These are phyloP conservation scores for Acropternis orthonyx DNA, from an alignment of 2,797 vertebrate species.

Conservation along the genomic window DNA sequence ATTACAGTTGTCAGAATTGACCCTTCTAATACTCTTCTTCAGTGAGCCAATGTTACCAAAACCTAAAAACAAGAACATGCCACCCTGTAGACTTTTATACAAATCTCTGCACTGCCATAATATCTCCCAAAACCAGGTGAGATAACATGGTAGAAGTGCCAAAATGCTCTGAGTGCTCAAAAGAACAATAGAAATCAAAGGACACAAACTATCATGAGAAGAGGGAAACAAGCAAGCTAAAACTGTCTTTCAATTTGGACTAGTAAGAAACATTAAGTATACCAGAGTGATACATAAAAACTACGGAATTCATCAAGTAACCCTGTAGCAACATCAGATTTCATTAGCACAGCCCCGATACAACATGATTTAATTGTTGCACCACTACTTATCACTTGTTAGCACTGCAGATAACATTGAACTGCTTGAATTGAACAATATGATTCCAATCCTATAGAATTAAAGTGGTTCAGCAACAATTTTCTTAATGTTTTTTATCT, in stretches of 20 bases:
- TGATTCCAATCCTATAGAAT: neutral
- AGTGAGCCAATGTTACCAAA: neutral
- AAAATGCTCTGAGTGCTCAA: neutral
- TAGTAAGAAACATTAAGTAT: neutral
- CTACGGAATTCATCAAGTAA: neutral
- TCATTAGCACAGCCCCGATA: fast-evolving
- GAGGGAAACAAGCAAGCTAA: neutral
- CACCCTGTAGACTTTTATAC: neutral
- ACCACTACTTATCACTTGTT: neutral
- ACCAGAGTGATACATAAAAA: neutral
- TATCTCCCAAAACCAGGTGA: neutral
- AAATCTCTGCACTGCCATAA: neutral
- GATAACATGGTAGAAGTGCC: neutral
- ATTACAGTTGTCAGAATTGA: neutral
- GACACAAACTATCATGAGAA: neutral
- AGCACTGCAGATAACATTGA: neutral
- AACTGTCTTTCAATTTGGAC: neutral
- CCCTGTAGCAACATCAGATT: neutral
- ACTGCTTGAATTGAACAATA: neutral
- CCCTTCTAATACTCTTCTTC: neutral
- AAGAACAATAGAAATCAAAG: neutral
- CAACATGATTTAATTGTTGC: neutral
- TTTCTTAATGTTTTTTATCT: neutral
- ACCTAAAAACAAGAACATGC: neutral
- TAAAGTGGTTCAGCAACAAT: neutral